phyloP scores from a whole-genome alignment of 2,113 vertebrate genomes.

The Tyto alba region DNA sequence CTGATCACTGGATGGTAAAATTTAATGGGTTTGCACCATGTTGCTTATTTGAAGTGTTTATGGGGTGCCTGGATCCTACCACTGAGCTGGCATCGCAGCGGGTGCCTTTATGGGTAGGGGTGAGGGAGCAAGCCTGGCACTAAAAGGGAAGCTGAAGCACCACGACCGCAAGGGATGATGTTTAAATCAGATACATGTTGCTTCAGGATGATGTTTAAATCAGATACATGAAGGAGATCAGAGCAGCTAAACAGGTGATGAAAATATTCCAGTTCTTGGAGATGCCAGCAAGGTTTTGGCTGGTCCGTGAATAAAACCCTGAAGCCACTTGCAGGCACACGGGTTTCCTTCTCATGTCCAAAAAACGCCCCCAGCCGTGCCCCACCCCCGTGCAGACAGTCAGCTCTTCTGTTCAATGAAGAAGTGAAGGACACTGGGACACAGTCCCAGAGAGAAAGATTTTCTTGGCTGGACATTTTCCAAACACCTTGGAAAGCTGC shows the following conservation, averaged over 20 bases:
- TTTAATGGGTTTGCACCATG: rapidly evolving
- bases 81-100: rapidly evolving
- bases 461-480: not conserved
- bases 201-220: not conserved
- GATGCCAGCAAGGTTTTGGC: not conserved
- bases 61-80: too few species aligned
- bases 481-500: not conserved
- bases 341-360: not conserved
- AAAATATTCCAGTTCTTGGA: not conserved
- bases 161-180: rapidly evolving
- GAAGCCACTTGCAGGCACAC: not conserved
- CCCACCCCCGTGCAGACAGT: not conserved
- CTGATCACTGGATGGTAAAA: not conserved
- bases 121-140: not conserved
- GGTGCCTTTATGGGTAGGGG: not conserved
- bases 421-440: not conserved
- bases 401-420: too few species aligned
- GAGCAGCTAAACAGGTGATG: not conserved
- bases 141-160: not conserved
- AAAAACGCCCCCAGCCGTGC: not conserved
- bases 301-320: not conserved
- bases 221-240: not conserved
- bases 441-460: rapidly evolving
- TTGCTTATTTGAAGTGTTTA: not conserved
- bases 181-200: not conserved